Conservation (phyloP, 2,113 vertebrate species). For the Numenius arquata region DNA sequence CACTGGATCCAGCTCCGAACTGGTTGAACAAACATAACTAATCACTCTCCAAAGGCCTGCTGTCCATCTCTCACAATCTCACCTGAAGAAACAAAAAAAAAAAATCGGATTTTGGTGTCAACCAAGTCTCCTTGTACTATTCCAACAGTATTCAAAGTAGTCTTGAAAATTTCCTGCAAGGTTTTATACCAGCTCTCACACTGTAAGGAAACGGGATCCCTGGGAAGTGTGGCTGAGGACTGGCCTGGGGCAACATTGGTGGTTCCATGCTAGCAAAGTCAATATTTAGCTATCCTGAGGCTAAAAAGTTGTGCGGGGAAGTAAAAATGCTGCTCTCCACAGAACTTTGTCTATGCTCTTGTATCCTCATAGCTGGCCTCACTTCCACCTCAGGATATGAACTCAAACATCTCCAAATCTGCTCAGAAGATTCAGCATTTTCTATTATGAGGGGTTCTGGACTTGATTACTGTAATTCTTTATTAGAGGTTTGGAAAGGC, state of each 20-base stretch:
- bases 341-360: not conserved
- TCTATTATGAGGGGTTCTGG: not conserved
- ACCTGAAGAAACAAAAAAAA: not conserved
- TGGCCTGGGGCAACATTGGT: not conserved
- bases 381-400: not conserved
- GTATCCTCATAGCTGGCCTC: not conserved
- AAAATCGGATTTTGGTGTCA: not conserved
- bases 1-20: constrained; percentile 9
- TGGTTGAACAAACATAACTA: not conserved
- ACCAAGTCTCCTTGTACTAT: not conserved
- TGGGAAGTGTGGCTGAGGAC: not conserved
- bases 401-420: not conserved
- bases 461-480: not conserved
- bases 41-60: not conserved
- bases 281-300: not conserved
- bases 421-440: not conserved
- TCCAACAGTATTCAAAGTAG: not conserved
- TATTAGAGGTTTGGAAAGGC: not conserved
- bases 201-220: not conserved
- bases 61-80: not conserved
- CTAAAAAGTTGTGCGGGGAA: not conserved
- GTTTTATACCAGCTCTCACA: not conserved
- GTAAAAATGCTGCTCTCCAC: not conserved
- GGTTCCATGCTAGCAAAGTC: not conserved
- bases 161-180: not conserved